These are phyloP conservation scores for Stramonita haemastoma DNA, from an alignment of 2,888 invertebrate genomes.

Conservation along the genomic window DNA sequence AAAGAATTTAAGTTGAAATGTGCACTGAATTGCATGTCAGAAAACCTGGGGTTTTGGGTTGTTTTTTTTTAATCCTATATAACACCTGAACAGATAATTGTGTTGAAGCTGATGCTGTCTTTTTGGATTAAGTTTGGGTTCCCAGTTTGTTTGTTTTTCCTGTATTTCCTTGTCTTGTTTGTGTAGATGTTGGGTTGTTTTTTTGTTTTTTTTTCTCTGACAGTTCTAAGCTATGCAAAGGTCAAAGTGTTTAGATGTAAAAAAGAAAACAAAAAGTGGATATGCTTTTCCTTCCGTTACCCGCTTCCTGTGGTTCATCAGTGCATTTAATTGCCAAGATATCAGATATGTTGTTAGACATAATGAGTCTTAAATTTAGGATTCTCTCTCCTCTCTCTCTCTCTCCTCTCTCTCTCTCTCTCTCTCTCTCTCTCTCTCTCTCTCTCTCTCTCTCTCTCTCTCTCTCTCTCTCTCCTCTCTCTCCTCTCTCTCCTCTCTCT, in stretches of 20 bases:
- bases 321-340: not conserved
- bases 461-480: not conserved
- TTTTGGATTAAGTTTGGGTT: not conserved
- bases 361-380: not conserved
- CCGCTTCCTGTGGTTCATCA: constrained; percentile 6
- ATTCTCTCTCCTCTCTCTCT: not conserved
- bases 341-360: not conserved
- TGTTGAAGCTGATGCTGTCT: not conserved
- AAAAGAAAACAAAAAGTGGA: not conserved
- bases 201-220: not conserved
- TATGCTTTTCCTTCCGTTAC: not conserved
- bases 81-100: not conserved
- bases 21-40: constrained; percentile 17
- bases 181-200: not conserved
- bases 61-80: too few relatives aligned
- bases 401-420: not conserved
- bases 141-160: not conserved
- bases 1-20: constrained; percentile 1
- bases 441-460: not conserved
- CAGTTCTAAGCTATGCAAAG: not conserved
- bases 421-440: not conserved
- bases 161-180: not conserved
- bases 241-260: not conserved
- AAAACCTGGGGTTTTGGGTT: not conserved
- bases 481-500: not conserved